Percentiles rank a stretch among this genome's conserved stretches.
Conservation (phyloP, 2,797 vertebrate species). For the Hozukius guyotensis region DNA sequence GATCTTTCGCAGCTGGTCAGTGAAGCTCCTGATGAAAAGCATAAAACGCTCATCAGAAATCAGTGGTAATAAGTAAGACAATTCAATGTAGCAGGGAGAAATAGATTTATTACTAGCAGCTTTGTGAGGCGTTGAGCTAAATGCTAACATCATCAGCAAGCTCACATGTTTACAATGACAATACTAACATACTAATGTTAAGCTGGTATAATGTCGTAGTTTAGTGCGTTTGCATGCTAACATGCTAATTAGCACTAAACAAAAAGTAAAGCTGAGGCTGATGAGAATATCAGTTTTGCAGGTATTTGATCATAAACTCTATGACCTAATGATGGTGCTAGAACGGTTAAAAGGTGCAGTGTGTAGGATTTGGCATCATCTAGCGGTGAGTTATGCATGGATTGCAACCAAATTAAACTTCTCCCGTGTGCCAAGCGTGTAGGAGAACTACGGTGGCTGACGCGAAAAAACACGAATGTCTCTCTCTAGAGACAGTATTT, state of each 20-base stretch:
- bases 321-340: background rate
- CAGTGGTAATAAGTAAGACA: background rate
- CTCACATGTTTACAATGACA: too few relatives aligned
- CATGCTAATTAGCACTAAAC: background rate
- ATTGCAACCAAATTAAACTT: too few relatives aligned
- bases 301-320: background rate
- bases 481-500: too few relatives aligned
- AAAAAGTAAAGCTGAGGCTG: background rate
- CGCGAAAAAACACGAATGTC: too few relatives aligned
- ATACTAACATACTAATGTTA: background rate
- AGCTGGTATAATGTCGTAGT: background rate
- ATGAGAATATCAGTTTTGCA: too few relatives aligned
- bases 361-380: too few relatives aligned
- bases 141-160: background rate
- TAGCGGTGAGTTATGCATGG: too few relatives aligned
- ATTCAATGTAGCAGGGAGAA: background rate
- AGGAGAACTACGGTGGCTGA: too few relatives aligned
- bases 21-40: slow-evolving; percentile 89
- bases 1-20: slow-evolving; percentile 98
- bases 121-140: background rate
- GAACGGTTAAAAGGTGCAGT: too few relatives aligned
- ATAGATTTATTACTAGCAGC: background rate
- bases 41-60: slow-evolving; percentile 4
- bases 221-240: background rate
- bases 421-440: too few relatives aligned